Base-by-base conservation (phyloP, 2,888 invertebrate genomes). In the Romanomermis culicivorax region DNA sequence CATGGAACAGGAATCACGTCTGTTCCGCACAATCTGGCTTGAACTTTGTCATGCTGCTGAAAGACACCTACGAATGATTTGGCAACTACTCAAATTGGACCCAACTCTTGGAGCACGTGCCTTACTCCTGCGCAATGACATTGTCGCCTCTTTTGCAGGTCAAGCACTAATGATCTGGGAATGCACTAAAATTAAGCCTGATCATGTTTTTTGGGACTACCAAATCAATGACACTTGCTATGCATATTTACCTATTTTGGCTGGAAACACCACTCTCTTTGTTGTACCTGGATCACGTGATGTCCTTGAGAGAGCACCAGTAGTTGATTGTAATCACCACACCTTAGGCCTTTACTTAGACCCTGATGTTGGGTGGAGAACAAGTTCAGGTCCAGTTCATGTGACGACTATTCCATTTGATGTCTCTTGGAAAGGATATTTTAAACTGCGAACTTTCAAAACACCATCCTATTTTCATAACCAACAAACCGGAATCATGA, bases 31-130 rank as follows among this genome's bases (percentile, higher is more conserved):
- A n/a, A n/a, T n/a, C n/a, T n/a, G n/a, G n/a, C n/a, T n/a, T n/a
- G n/a, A n/a, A n/a, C n/a, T n/a, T n/a, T n/a, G n/a, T n/a, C n/a
- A 14, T 7, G 24, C 17, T 30, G 27, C 7, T 11, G 27, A 45
- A 2, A 7, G 49, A 14, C 20, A 30, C 2, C 23, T 53, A 29
- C 4, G 26, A 2, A 23, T 53, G 23, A 47, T 47, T 14, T 24
- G 24, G 26, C 54, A 54, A 29, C 17, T 54, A 7, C 14, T 45
- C 2, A 24, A n/a, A n/a, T 17, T 54, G 3, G 54, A 54, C 23
- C 29, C 54, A 20, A 54, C 54, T 2, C 17, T 50, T n/a, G 54
- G 50, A 23, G 53, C 53, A 20, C 43, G 53, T 11, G 45, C 29
- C 11, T 27, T 53, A 3, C 45, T 53, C 11, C 27, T 29, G 4